Evolutionary conservation across 2,888 invertebrate genomes (phyloP), one percentile per base, ranked within the genome.

Genomic region (Volucella zonaria): DNA sequence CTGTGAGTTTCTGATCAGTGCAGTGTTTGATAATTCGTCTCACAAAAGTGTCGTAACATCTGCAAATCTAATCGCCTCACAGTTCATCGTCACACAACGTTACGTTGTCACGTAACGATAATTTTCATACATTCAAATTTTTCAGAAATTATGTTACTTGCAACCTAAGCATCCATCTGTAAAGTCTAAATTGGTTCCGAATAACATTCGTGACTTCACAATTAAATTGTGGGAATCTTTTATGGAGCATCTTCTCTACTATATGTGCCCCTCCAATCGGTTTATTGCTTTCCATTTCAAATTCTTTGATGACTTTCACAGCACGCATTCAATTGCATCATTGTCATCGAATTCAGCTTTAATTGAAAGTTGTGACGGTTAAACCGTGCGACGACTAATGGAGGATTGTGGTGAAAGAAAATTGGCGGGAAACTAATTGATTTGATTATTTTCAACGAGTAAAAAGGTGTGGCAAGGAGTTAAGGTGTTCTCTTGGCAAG

Each of bases 201-300:
- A 23, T 14, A 42, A 45, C 18, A 42, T 6, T 31, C 15, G 8
- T 47, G 62, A 3, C 15, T 15, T 52, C 42, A 42, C 49, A 70
- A 70, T 58, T 49, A 58, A 70, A 59, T 70, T 58, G 70, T 59
- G 47, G 49, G 58, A 70, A 31, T 31, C 70, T 70, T 70, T 70
- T 58, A 12, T 58, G n/a, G 15, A 23, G 45, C 45, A 40, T 23
- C 66, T 64, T 40, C 12, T 47, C 38, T 14, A 47, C 49, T 14
- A 40, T 68, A 6, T 31, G 31, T 31, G 6, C 31, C 31, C 6
- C 4, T 6, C 31, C 6, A 6, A 31, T 56, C 18, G 47, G n/a
- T 38, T 62, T 14, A 49, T 49, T 38, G 38, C 31, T 64, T 70
- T 49, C 42, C n/a, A 58, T 59, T 70, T 59, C 49, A 40, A 40